A percentile compares a stretch with the other conserved stretches of the same genome.
Evolutionary conservation across 2,888 invertebrate genomes (phyloP).

Genomic region (Drosophila infuscata): DNA sequence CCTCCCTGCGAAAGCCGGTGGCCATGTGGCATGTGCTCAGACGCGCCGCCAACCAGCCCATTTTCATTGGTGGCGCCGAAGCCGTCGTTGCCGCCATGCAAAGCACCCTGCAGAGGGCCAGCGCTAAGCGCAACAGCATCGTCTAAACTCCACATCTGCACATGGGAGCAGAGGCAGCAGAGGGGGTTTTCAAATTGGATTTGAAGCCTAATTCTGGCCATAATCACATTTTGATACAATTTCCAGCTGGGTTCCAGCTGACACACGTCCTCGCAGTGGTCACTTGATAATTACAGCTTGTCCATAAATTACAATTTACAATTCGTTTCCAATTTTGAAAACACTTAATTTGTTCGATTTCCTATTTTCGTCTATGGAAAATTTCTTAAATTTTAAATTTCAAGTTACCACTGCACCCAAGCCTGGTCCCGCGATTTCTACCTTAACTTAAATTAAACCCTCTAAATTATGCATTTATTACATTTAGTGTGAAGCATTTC

Average conservation of each 20-base stretch:
- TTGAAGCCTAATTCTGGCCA: neutral
- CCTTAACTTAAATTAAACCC: neutral
- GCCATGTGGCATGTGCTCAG: conserved; percentile 94
- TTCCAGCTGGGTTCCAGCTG: neutral
- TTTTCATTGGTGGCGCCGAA: conserved; percentile 82
- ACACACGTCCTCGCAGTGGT: neutral
- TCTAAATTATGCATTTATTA: conserved; percentile 52
- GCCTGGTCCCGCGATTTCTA: neutral
- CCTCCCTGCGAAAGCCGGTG: conserved; percentile 91
- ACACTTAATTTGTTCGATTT: neutral
- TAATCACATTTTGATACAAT: neutral
- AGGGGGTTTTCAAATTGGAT: neutral
- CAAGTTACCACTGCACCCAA: neutral
- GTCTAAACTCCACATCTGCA: conserved; percentile 54
- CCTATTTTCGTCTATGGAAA: neutral
- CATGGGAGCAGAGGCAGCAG: too few species aligned
- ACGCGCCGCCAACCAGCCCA: conserved; percentile 81
- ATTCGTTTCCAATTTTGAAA: neutral
- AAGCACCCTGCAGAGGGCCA: conserved; percentile 75
- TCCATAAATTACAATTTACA: neutral
- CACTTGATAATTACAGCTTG: neutral
- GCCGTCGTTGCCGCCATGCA: conserved; percentile 83
- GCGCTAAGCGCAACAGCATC: conserved; percentile 81
- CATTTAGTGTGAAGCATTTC: conserved; percentile 24
- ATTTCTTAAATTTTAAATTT: neutral